These are phyloP conservation scores for Leucopsar rothschildi DNA, from an alignment of 2,113 vertebrate genomes.

Conservation along the genomic window DNA sequence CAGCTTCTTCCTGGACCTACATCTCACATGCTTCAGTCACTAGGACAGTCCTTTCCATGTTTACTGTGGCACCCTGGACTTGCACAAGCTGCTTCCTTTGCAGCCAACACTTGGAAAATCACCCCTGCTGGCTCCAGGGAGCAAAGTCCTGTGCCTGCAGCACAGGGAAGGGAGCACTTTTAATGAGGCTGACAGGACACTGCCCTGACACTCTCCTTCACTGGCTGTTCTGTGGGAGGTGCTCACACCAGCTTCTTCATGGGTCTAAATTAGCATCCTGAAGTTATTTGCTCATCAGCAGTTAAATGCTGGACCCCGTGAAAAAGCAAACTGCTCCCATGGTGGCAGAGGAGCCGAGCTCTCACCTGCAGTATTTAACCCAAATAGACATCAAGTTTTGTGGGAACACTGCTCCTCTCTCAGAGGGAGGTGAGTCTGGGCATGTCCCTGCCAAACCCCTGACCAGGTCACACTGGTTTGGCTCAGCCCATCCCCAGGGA, in stretches of 20 bases:
- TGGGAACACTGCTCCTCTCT: neutral
- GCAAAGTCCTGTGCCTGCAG: neutral
- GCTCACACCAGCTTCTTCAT: neutral
- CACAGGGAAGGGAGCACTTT: neutral
- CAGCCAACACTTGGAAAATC: neutral
- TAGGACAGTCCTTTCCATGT: neutral
- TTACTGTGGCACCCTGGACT: neutral
- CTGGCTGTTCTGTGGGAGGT: rapidly evolving
- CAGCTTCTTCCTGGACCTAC: neutral
- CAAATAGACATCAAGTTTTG: rapidly evolving
- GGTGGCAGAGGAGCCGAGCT: neutral
- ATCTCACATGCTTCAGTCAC: neutral
- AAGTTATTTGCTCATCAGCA: neutral
- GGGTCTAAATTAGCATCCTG: neutral
- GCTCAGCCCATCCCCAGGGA: neutral
- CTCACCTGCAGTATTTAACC: neutral
- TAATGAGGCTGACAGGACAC: neutral
- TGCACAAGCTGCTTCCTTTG: neutral
- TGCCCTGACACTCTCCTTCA: neutral
- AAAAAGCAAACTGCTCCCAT: neutral
- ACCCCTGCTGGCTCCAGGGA: neutral
- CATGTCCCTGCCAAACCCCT: neutral
- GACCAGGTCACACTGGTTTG: neutral
- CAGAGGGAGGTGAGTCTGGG: neutral
- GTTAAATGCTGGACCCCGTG: neutral